Base-by-base conservation (phyloP, 1,140 invertebrate genomes). In the Cheumatopsyche charites region DNA sequence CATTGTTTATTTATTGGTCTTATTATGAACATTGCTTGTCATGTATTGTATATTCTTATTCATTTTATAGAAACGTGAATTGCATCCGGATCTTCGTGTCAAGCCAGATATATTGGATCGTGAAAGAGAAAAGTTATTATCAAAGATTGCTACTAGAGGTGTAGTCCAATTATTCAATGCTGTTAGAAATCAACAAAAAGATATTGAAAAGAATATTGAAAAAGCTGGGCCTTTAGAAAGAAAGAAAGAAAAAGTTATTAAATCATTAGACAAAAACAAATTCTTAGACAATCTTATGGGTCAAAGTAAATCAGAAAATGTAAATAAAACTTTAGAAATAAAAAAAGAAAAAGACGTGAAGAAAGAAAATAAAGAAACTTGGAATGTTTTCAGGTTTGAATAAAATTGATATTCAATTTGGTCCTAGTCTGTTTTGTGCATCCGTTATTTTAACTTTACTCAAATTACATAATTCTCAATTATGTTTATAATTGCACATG, bases 81-180 rank as follows among this genome's bases (percentile, higher is more conserved):
- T 88, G 76, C 86, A 87, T 75, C 82, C 89, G 42, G 87, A 89
- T 78, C 83, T 91, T 67, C 84, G 92, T 78, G 79, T 88, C 0
- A 96, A 94, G 84, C 92, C 93, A 70, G 87, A 88, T 66, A 84
- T 91, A 73, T 80, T 87, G 72, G 88, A 92, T 75, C 88, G 90
- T 78, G 89, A 92, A 72, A 85, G 88, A 73, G 94, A 96, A 82
- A 88, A 86, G 76, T 83, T 86, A 52, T 80, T 96, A 65, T 85
- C 89, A 29, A 94, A 91, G 86, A 93, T 96, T 76, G 94, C 94
- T 15, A 95, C 93, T 69, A 94, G 92, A 79, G 95, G 94, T 78
- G 93, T 96, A 3, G 93, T 97, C 0, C 93, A 96, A 80, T 83
- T 97, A 74, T 97, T 97, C 76, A 97, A 97, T 87, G 91, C 94